These are phyloP conservation scores for Drosophila hydei DNA, from an alignment of 1,140 invertebrate genomes.

Conservation along the genomic window DNA sequence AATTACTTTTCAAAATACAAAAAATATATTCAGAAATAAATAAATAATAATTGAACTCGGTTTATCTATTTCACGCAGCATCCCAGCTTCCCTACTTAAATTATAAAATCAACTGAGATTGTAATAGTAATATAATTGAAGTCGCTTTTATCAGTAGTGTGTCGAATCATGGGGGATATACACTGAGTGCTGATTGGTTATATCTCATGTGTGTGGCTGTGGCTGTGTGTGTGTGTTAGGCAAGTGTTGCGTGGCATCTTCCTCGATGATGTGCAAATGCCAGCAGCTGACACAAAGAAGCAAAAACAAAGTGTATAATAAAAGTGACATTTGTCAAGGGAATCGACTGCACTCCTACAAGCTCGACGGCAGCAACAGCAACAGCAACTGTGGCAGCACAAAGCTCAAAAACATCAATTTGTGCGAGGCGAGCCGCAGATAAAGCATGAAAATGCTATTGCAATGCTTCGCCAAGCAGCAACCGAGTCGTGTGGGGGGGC, in stretches of 20 bases:
- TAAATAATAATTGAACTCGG: too few species aligned
- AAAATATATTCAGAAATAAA: too few species aligned
- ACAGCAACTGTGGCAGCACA: constrained; percentile 18
- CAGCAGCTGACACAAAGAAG: constrained; percentile 8
- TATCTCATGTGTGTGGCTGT: neutral
- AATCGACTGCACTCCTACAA: constrained; percentile 64
- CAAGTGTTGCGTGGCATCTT: constrained; percentile 1
- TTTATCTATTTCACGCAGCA: too few species aligned
- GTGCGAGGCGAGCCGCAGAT: constrained; percentile 66
- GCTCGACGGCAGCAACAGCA: neutral
- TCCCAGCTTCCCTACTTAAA: too few species aligned
- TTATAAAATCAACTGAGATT: too few species aligned
- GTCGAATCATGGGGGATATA: neutral
- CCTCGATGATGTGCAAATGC: constrained; percentile 59
- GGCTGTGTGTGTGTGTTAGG: neutral
- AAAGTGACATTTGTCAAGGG: constrained; percentile 73
- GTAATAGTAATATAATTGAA: too few species aligned
- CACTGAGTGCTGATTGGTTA: neutral
- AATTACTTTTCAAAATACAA: too few species aligned
- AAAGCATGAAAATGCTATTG: constrained; percentile 69
- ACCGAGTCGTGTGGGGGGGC: neutral
- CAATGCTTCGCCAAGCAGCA: constrained; percentile 49
- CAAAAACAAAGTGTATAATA: constrained; percentile 54
- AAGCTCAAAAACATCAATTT: constrained; percentile 55
- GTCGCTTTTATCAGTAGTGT: neutral